Evolutionary conservation across 2,113 vertebrate genomes (phyloP), one percentile per base, ranked within the genome.

Genomic region (Tragelaphus imberbis): DNA sequence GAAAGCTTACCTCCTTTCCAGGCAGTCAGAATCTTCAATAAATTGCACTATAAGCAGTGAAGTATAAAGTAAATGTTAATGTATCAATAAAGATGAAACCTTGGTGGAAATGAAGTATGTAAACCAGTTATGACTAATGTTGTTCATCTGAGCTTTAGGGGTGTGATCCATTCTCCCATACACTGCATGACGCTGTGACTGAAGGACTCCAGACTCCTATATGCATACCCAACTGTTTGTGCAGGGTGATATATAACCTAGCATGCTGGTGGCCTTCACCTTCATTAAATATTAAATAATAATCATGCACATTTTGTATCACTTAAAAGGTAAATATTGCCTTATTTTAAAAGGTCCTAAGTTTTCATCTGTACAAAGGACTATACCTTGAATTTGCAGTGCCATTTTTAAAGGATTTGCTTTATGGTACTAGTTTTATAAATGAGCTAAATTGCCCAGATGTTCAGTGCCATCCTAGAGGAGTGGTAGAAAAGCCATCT

Each of bases 231-330:
- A 91, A n/a, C 10, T 49, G 14, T 82, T 59, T 97, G 59, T 92
- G 30, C 28, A 84, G 93, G 30, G 23, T 95, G 63, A 95, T 87
- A 33, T 90, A 84, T 11, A 89, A 90, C 36, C 30, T 36, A 86
- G 28, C 33, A 86, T n/a, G 63, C n/a, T 88, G 19, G 15, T 51
- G 16, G 47, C 27, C n/a, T 88, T 88, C 40, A 88, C 21, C n/a
- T 88, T 88, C 40, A 90, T 94, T 95, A 98, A 96, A 93, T 95
- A 90, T 96, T 93, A 95, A 97, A 89, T 87, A 82, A 95, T 87
- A 93, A 93, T 87, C 84, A 96, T 81, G 71, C 10, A 56, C 25
- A 95, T 58, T 30, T 23, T 53, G 14, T 44, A 56, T 97, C 36
- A 95, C 44, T 92, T 90, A 84, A 82, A 95, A 93, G 65, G 84